Percentiles rank a stretch among this genome's conserved stretches.
Conservation (phyloP, 1,140 invertebrate species). For the Lamellibrachia luymesi region DNA sequence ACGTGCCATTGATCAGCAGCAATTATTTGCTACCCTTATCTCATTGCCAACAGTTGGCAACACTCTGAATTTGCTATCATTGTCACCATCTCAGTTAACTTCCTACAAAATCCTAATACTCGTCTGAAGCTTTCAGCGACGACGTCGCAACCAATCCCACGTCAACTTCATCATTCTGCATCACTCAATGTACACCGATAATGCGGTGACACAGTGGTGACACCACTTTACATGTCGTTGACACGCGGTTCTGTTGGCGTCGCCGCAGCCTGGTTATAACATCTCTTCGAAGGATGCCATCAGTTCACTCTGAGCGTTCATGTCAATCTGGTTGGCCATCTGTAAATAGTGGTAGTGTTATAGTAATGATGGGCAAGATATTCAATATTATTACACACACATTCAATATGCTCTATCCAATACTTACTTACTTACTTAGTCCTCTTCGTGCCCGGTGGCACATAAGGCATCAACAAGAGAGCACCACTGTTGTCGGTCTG, state of each 20-base stretch:
- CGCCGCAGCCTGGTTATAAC: slow-evolving; percentile 15
- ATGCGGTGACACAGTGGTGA: neutral
- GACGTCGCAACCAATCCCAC: neutral
- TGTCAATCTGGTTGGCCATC: slow-evolving; percentile 94
- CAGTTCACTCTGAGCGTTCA: slow-evolving; percentile 96
- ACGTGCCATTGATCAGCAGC: neutral
- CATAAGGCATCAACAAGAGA: too few relatives aligned
- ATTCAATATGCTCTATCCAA: neutral
- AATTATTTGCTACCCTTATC: neutral
- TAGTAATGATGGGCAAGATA: too few relatives aligned
- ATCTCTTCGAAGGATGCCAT: slow-evolving; percentile 88
- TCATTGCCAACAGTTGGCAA: neutral
- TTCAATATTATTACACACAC: slow-evolving; percentile 3
- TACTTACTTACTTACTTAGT: too few relatives aligned
- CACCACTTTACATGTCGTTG: neutral
- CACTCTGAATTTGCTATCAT: neutral
- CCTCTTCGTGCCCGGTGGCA: too few relatives aligned
- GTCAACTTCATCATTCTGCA: neutral
- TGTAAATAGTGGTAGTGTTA: slow-evolving; percentile 61
- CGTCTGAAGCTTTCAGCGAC: neutral
- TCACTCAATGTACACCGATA: neutral
- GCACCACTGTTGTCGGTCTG: too few relatives aligned
- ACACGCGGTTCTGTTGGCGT: slow-evolving; percentile 2
- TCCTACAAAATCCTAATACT: neutral
- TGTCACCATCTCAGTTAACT: neutral